phyloP scores from a whole-genome alignment of 2,113 vertebrate species.

The Podarcis cretensis region DNA sequence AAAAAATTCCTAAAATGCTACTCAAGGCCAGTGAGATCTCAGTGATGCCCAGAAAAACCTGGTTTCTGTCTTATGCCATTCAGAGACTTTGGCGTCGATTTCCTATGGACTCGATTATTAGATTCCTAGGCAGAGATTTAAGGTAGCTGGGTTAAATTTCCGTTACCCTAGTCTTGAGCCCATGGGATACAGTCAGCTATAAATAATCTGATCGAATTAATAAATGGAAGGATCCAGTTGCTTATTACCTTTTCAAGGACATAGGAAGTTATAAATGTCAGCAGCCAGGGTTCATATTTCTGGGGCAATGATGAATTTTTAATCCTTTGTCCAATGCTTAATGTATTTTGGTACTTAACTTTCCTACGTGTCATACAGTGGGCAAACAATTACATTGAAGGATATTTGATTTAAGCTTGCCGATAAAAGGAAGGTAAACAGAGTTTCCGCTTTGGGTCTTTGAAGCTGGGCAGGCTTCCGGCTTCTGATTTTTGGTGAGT shows the following conservation, averaged over 20 bases:
- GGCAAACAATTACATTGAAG: background rate
- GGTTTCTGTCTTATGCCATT: background rate
- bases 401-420: background rate
- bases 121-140: background rate
- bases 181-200: slow-evolving; percentile 2
- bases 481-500: background rate
- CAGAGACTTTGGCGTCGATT: background rate
- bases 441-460: background rate
- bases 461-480: background rate
- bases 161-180: background rate
- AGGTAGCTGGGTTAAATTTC: background rate
- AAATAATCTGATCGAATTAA: slow-evolving; percentile 9
- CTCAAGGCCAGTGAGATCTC: background rate
- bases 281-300: slow-evolving; percentile 2
- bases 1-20: background rate
- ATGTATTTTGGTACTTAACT: slow-evolving; percentile 1
- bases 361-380: background rate
- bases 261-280: slow-evolving; percentile 14
- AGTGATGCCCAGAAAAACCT: background rate
- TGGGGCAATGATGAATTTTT: slow-evolving; percentile 12
- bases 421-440: background rate
- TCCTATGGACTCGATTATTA: background rate
- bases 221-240: background rate
- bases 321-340: background rate
- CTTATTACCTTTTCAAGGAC: slow-evolving; percentile 4